Conservation (phyloP, 1,140 invertebrate genomes). For the Ganaspis sp. region DNA sequence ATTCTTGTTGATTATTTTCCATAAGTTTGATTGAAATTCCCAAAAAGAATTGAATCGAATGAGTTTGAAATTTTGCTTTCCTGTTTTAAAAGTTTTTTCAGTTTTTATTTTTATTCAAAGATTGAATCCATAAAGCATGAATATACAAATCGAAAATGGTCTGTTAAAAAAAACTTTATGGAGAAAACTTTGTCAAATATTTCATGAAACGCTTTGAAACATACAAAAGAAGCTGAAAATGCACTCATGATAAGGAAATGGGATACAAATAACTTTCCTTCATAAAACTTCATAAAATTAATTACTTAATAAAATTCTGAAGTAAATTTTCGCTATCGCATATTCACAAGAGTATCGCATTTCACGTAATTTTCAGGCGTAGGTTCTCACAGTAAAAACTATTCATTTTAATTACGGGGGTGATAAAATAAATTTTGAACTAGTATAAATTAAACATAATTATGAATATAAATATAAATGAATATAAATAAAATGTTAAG, state of each 20-base stretch:
- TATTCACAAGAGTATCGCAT: background rate
- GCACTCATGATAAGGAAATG: too few relatives aligned
- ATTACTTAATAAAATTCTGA: background rate
- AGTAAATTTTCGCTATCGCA: background rate
- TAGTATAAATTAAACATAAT: background rate
- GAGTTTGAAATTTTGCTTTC: too few relatives aligned
- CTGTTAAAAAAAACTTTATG: too few relatives aligned
- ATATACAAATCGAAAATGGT: too few relatives aligned
- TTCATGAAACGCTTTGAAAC: too few relatives aligned
- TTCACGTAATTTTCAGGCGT: background rate
- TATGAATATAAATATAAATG: background rate
- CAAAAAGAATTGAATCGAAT: too few relatives aligned
- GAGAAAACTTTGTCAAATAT: too few relatives aligned
- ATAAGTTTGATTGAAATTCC: constrained; percentile 68
- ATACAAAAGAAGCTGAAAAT: too few relatives aligned
- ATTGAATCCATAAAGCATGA: too few relatives aligned
- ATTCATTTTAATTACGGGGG: background rate
- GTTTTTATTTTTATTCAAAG: too few relatives aligned
- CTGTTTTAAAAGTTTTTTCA: too few relatives aligned
- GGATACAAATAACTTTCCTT: background rate
- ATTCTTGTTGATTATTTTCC: constrained; percentile 68
- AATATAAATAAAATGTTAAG: too few relatives aligned
- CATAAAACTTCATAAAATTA: background rate
- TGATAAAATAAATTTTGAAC: background rate
- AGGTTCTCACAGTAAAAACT: background rate